Conservation (phyloP, 2,888 invertebrate genomes). For the Petrophora chlorosata region DNA sequence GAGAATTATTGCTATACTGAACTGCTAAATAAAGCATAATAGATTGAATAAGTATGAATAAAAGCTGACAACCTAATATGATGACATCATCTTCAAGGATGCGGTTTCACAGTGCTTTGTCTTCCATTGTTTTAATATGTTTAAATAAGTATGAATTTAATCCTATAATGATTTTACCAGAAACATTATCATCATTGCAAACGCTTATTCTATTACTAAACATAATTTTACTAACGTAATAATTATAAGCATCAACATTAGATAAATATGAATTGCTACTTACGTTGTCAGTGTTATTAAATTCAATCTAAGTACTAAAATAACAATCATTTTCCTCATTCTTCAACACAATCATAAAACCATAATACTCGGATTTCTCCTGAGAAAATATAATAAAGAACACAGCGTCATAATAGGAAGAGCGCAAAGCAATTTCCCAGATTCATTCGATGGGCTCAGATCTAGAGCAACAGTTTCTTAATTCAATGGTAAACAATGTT, state of each 20-base stretch:
- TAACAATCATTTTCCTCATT: background rate
- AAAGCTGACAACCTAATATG: slow-evolving; percentile 24
- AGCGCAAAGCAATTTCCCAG: slow-evolving; percentile 70
- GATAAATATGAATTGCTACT: background rate
- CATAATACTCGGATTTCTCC: slow-evolving; percentile 62
- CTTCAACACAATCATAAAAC: slow-evolving; percentile 53
- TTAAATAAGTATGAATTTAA: background rate
- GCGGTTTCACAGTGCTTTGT: slow-evolving; percentile 39
- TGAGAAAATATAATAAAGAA: slow-evolving; percentile 61
- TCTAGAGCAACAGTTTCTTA: slow-evolving; percentile 68
- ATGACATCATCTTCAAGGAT: slow-evolving; percentile 41
- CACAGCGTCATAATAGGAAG: slow-evolving; percentile 63
- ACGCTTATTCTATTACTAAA: background rate
- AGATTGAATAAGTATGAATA: slow-evolving; percentile 3
- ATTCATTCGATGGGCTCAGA: slow-evolving; percentile 62
- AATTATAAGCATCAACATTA: too few species aligned
- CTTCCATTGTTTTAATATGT: slow-evolving; percentile 39
- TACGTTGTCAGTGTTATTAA: background rate
- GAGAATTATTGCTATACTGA: too few species aligned
- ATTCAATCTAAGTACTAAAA: slow-evolving; percentile 1
- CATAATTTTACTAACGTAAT: too few species aligned
- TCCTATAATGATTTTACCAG: background rate
- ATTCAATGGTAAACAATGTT: slow-evolving; percentile 60
- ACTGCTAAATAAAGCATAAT: too few species aligned
- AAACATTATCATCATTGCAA: too few species aligned